Conservation (phyloP, 2,888 invertebrate genomes). For the Ecdyonurus torrentis region DNA sequence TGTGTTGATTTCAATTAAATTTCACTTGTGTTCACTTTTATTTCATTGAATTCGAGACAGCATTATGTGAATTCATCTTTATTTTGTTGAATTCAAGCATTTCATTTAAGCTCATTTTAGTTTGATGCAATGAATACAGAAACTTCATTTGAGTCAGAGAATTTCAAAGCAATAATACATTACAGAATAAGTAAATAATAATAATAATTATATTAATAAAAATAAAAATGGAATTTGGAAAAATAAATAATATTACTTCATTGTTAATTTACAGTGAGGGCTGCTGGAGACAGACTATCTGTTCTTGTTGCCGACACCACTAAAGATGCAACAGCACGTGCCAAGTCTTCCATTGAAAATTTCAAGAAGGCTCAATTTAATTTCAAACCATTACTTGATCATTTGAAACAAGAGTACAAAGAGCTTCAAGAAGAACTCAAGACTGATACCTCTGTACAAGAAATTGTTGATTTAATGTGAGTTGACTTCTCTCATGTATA, state of each 20-base stretch:
- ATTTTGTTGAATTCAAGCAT: too few species aligned
- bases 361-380: conserved; percentile 36
- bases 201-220: too few species aligned
- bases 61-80: too few species aligned
- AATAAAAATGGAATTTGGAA: too few species aligned
- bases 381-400: conserved; percentile 39
- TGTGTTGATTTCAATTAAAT: too few species aligned
- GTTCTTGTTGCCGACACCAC: conserved; percentile 26
- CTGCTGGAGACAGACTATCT: conserved; percentile 26
- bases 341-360: conserved; percentile 34
- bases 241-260: neutral
- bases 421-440: conserved; percentile 51
- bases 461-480: conserved; percentile 41
- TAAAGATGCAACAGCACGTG: conserved; percentile 28
- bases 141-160: too few species aligned
- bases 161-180: too few species aligned
- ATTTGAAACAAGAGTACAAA: conserved; percentile 43
- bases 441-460: conserved; percentile 48
- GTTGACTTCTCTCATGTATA: conserved; percentile 24
- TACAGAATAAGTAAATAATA: too few species aligned
- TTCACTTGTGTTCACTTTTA: too few species aligned
- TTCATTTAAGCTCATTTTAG: too few species aligned
- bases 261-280: conserved; percentile 18
- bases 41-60: too few species aligned
- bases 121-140: too few species aligned